Evolutionary conservation across 1,140 invertebrate genomes (phyloP), one percentile per base, ranked within the genome.

Genomic region (Leptoteleia sp.): DNA sequence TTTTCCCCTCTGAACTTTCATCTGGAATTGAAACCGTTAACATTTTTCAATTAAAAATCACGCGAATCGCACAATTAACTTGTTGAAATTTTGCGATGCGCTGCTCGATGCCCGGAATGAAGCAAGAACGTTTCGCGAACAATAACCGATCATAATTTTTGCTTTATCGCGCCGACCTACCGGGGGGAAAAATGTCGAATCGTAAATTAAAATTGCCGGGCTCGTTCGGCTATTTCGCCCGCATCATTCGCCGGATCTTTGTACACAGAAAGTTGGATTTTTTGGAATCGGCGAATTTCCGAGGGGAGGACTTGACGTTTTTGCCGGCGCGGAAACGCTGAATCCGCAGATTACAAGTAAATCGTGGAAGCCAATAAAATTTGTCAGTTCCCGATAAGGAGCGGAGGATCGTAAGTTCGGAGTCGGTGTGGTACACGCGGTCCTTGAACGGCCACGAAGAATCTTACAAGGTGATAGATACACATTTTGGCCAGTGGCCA

Each of bases 391-490:
- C 16, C 61, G 72, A 80, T 80, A 80, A 80, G 78, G 37, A 72
- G 52, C 13, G 33, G 12, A 59, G 8, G 9, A 17, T 59, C 61
- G 71, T 72, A 64, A 47, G 71, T 76, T 57, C 12, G 19, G 15
- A n/a, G 27, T 31, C 25, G 16, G 55, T 29, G 17, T 40, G 62
- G 45, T 47, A 64, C 61, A 62, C 72, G 61, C 37, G 67, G 48
- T 68, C 35, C 71, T 67, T 19, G 77, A 76, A 15, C 19, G 48
- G 59, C 54, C 64, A 52, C 50, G 59, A 15, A 71, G 59, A 33
- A 68, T 54, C 65, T 80, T 80, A 76, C 72, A 75, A 72, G 78
- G 77, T 76, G 77, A 80, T 76, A 76, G 78, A 80, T 80, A 76
- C 77, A 67, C 71, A 42, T 76, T 80, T 68, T 80, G 77, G 77